These are phyloP conservation scores for Rhynchopsitta pachyrhyncha DNA, from an alignment of 2,113 vertebrate genomes.

Conservation along the genomic window DNA sequence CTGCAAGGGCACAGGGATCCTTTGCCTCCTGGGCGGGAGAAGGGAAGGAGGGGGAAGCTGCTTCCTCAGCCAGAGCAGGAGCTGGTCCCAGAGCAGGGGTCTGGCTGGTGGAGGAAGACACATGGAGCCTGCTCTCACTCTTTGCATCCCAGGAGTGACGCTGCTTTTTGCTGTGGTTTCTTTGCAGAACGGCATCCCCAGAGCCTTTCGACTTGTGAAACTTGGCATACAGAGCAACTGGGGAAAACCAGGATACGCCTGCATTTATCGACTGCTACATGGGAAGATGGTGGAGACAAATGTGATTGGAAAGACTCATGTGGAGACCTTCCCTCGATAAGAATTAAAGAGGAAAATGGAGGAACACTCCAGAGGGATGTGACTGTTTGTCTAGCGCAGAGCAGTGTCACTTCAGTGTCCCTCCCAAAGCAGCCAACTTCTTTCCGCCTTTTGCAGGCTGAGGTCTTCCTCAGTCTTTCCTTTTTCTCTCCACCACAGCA, in stretches of 20 bases:
- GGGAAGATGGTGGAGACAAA: not conserved
- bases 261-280: not conserved
- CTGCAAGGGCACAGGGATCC: no score
- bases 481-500: not conserved
- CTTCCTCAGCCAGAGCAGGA: not conserved
- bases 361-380: not conserved
- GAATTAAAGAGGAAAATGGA: not conserved
- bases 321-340: not conserved
- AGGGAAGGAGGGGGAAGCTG: not conserved
- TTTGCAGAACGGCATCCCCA: not conserved
- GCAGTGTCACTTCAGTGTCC: not conserved
- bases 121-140: not conserved
- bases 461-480: no score
- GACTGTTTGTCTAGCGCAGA: not conserved
- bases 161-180: not conserved
- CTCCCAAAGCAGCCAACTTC: not conserved
- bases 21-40: not conserved
- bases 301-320: no score
- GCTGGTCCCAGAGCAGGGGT: not conserved
- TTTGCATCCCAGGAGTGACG: not conserved
- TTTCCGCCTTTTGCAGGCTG: not conserved
- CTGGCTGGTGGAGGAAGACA: not conserved
- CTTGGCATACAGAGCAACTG: not conserved
- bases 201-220: not conserved
- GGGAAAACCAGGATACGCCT: not conserved